Percentiles rank a stretch among this genome's conserved stretches.
Evolutionary conservation across 2,797 vertebrate genomes (phyloP).

Genomic region (Phoeniculus purpureus): DNA sequence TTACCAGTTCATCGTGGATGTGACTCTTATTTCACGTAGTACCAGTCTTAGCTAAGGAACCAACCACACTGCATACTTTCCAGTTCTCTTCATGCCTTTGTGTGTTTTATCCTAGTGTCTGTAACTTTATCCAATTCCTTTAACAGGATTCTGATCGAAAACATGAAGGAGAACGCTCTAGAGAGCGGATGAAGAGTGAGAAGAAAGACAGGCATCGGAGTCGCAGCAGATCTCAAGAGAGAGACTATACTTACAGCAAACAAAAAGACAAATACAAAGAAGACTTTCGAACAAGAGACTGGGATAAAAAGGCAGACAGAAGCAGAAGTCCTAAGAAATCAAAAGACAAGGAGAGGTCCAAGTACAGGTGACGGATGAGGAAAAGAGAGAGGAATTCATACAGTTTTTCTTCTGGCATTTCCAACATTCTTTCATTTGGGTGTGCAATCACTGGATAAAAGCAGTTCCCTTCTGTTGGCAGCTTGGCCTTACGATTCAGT

Average conservation of each 20-base stretch:
- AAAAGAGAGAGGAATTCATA: background rate
- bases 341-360: slow-evolving; percentile 86
- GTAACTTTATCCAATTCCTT: slow-evolving; percentile 1
- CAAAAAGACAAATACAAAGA: slow-evolving; percentile 71
- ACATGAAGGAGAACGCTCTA: slow-evolving; percentile 73
- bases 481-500: background rate
- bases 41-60: background rate
- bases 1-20: background rate
- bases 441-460: background rate
- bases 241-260: slow-evolving; percentile 73
- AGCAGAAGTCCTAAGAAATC: slow-evolving; percentile 87
- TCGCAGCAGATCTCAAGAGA: slow-evolving; percentile 79
- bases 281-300: slow-evolving; percentile 73
- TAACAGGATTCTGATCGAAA: slow-evolving; percentile 77
- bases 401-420: background rate
- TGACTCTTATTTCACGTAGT: background rate
- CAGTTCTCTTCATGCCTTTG: background rate
- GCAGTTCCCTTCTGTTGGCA: background rate
- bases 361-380: slow-evolving; percentile 71
- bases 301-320: slow-evolving; percentile 80
- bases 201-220: slow-evolving; percentile 79
- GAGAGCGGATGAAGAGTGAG: slow-evolving; percentile 81
- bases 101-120: background rate
- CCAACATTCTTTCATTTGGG: background rate
- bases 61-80: background rate